Percentiles rank a stretch among this genome's conserved stretches.
These are phyloP conservation scores for Ennomos quercinarius DNA, from an alignment of 2,888 invertebrate species.

Conservation along the genomic window DNA sequence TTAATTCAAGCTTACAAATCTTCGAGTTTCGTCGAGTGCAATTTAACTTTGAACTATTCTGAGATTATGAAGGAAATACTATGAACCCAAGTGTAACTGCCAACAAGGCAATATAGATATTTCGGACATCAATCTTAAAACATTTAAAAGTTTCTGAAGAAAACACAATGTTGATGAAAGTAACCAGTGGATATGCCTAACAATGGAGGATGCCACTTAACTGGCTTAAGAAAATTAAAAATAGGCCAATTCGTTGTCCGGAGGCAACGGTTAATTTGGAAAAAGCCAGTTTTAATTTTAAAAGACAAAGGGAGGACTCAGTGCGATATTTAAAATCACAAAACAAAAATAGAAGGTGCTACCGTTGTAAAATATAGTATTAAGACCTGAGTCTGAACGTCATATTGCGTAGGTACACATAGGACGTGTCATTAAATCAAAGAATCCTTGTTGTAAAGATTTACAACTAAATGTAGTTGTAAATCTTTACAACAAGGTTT, in stretches of 20 bases:
- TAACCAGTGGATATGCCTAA: slow-evolving; percentile 34
- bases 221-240: slow-evolving; percentile 17
- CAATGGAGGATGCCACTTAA: slow-evolving; percentile 32
- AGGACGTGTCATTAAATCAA: no score
- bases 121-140: slow-evolving; percentile 69
- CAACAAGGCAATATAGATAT: slow-evolving; percentile 39
- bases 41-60: slow-evolving; percentile 59
- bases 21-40: slow-evolving; percentile 37
- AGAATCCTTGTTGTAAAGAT: no score
- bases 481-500: no score
- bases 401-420: no score
- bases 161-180: slow-evolving; percentile 58
- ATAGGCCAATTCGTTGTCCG: neutral
- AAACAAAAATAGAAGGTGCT: no score
- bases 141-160: slow-evolving; percentile 70
- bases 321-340: no score
- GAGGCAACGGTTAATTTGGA: slow-evolving; percentile 2
- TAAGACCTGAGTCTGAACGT: no score
- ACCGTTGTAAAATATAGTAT: no score
- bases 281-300: slow-evolving; percentile 6
- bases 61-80: slow-evolving; percentile 61
- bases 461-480: no score
- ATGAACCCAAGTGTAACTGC: slow-evolving; percentile 34
- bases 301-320: slow-evolving; percentile 1
- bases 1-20: slow-evolving; percentile 45